Conservation (phyloP, 2,888 invertebrate species). For the Leucoma salicis region DNA sequence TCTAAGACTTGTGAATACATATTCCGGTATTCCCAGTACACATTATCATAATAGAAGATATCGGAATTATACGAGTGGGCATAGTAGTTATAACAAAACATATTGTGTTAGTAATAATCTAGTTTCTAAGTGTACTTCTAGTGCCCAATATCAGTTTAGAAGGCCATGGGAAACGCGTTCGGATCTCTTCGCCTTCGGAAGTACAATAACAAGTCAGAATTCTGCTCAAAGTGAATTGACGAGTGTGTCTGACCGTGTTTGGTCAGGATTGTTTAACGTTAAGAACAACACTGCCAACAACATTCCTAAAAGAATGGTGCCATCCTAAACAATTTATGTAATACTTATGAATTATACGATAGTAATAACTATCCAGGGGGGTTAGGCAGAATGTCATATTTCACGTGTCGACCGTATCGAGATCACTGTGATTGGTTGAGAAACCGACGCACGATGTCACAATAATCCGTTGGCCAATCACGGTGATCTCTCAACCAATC, state of each 20-base stretch:
- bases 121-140: constrained; percentile 65
- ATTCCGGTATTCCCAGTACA: constrained; percentile 25
- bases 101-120: constrained; percentile 55
- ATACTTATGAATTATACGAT: constrained; percentile 42
- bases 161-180: constrained; percentile 25
- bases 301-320: constrained; percentile 63
- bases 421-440: too few relatives aligned
- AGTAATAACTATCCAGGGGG: too few relatives aligned
- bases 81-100: constrained; percentile 26
- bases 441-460: too few relatives aligned
- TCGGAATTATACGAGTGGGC: constrained; percentile 33
- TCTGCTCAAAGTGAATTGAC: constrained; percentile 64
- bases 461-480: too few relatives aligned
- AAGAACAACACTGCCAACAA: constrained; percentile 64
- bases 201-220: constrained; percentile 47
- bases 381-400: too few relatives aligned
- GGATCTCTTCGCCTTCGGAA: constrained; percentile 25
- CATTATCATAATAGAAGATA: constrained; percentile 31
- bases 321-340: constrained; percentile 46
- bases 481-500: too few relatives aligned
- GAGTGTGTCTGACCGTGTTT: constrained; percentile 31
- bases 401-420: too few relatives aligned
- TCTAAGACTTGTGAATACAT: constrained; percentile 32
- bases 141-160: constrained; percentile 43
- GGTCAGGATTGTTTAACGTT: constrained; percentile 41